A percentile compares a stretch with the other conserved stretches of the same genome.
These are phyloP conservation scores for Thereva nobilitata DNA, from an alignment of 2,888 invertebrate genomes.

Conservation along the genomic window DNA sequence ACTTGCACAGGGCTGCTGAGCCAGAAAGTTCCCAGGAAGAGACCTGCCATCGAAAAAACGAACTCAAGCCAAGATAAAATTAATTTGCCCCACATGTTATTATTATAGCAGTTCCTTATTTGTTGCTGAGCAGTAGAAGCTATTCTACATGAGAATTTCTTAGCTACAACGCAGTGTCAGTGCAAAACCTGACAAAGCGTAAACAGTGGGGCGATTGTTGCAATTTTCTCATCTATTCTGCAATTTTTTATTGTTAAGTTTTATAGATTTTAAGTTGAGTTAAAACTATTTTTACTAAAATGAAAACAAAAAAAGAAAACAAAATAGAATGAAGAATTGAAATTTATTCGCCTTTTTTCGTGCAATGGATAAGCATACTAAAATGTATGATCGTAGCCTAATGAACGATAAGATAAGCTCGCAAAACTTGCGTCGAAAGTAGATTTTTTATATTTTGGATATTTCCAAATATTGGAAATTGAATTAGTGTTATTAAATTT, in stretches of 20 bases:
- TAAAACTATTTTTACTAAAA: constrained; percentile 28
- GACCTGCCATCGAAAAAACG: constrained; percentile 7
- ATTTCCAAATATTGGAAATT: too few species aligned
- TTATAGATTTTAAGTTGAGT: constrained; percentile 18
- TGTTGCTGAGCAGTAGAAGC: not conserved
- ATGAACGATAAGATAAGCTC: too few species aligned
- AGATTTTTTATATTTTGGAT: too few species aligned
- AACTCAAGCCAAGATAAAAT: constrained; percentile 41
- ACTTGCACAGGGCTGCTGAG: constrained; percentile 46
- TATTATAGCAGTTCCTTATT: not conserved
- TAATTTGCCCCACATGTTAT: constrained; percentile 41
- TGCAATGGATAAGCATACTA: too few species aligned
- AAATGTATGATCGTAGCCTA: too few species aligned
- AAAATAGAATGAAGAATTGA: too few species aligned
- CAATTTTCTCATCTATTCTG: constrained; percentile 22
- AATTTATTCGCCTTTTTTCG: too few species aligned
- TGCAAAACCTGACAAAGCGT: not conserved
- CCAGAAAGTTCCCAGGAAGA: constrained; percentile 15
- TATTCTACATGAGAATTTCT: too few species aligned
- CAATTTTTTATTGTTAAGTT: constrained; percentile 31
- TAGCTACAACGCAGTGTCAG: too few species aligned
- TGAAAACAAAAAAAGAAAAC: constrained; percentile 14
- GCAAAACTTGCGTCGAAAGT: too few species aligned
- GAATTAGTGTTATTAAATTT: too few species aligned
- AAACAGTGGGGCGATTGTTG: constrained; percentile 34